Percentiles rank a stretch among this genome's conserved stretches.
phyloP scores from a whole-genome alignment of 1,140 invertebrate species.

The Geopemphigus sp. region DNA sequence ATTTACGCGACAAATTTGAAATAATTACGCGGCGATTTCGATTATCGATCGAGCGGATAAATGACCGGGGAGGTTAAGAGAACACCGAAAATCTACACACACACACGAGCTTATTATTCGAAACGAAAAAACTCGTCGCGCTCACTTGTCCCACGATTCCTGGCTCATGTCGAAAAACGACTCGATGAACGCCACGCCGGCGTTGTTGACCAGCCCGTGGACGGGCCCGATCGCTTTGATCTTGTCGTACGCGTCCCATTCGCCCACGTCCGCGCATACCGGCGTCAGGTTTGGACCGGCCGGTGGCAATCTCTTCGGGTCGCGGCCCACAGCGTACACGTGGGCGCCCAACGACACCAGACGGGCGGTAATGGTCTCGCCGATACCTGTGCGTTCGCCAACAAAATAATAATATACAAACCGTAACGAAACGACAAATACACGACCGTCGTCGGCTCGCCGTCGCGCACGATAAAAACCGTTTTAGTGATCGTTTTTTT shows the following conservation, averaged over 20 bases:
- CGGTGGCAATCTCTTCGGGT: conserved; percentile 60
- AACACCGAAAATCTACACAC: too few relatives aligned
- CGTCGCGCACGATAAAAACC: too few relatives aligned
- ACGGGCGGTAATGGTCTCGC: conserved; percentile 21
- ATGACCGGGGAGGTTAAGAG: too few relatives aligned
- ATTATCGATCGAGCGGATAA: too few relatives aligned
- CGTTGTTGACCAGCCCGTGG: conserved; percentile 83
- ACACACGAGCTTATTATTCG: too few relatives aligned
- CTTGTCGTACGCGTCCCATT: conserved; percentile 71
- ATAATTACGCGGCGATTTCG: too few relatives aligned
- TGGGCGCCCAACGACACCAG: conserved; percentile 20
- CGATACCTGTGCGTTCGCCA: conserved; percentile 26
- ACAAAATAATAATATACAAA: too few relatives aligned
- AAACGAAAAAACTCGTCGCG: too few relatives aligned
- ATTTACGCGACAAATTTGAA: too few relatives aligned
- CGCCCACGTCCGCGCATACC: conserved; percentile 68
- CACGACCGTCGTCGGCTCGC: too few relatives aligned
- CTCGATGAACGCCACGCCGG: conserved; percentile 63
- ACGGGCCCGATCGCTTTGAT: conserved; percentile 62
- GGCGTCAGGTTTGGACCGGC: conserved; percentile 66
- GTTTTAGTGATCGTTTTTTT: too few relatives aligned
- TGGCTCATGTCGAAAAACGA: conserved; percentile 66
- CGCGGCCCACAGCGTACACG: conserved; percentile 56
- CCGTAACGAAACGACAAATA: too few relatives aligned
- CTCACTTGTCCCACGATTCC: conserved; percentile 71